Evolutionary conservation across 2,113 vertebrate genomes (phyloP).

Genomic region (Aptenodytes patagonicus): DNA sequence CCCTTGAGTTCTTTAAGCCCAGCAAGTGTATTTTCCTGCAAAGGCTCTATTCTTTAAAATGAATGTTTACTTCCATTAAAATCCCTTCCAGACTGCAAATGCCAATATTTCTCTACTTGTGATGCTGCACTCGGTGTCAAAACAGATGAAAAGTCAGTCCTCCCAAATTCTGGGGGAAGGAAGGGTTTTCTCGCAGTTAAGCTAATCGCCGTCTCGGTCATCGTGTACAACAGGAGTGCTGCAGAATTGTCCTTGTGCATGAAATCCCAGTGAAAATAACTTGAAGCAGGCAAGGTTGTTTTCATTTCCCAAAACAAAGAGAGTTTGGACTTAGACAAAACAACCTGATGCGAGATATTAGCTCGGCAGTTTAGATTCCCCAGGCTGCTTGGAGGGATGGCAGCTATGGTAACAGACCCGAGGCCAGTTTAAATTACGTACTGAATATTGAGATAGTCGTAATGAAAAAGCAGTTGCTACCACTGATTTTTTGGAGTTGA

Average conservation of each 20-base stretch:
- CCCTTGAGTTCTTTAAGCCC: not conserved
- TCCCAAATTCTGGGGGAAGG: not conserved
- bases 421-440: not conserved
- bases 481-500: not conserved
- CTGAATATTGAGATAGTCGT: not conserved
- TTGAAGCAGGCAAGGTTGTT: not conserved
- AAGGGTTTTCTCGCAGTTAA: not conserved
- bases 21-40: not conserved
- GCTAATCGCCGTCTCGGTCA: not conserved
- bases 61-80: not conserved
- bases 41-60: not conserved
- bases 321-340: not conserved
- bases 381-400: fast-evolving
- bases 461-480: not conserved
- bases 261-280: not conserved
- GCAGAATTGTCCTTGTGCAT: not conserved
- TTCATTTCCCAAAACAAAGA: not conserved
- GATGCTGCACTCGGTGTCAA: not conserved
- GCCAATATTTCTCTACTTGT: not conserved
- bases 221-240: fast-evolving
- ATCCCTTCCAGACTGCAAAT: not conserved
- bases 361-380: not conserved
- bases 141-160: not conserved
- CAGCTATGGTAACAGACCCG: fast-evolving
- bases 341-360: not conserved